Evolutionary conservation across 2,113 vertebrate genomes (phyloP).

Genomic region (Dipodomys merriami): DNA sequence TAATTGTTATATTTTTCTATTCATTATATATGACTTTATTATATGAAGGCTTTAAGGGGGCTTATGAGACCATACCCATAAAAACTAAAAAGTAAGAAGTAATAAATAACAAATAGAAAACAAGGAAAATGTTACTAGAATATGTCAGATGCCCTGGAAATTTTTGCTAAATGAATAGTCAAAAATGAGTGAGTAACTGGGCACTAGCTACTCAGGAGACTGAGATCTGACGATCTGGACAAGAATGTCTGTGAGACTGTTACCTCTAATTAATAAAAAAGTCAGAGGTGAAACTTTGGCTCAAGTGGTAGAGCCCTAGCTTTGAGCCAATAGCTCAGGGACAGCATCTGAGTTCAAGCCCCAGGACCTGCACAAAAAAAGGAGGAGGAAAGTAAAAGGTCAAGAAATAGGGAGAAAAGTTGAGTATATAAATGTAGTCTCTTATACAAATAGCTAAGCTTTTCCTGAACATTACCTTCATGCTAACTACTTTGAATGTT

Average conservation of each 20-base stretch:
- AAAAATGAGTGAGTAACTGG: too few species aligned
- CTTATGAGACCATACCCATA: neutral
- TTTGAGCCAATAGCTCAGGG: too few species aligned
- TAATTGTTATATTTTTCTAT: neutral
- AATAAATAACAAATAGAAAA: neutral
- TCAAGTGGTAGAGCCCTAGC: too few species aligned
- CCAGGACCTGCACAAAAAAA: neutral
- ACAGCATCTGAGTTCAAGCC: too few species aligned
- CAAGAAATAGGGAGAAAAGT: neutral
- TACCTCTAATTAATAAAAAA: too few species aligned
- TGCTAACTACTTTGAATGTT: neutral
- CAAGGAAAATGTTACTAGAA: neutral
- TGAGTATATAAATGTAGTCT: neutral
- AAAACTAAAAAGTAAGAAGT: constrained; percentile 11
- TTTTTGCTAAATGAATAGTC: neutral
- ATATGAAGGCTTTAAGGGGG: neutral
- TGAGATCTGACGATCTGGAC: too few species aligned
- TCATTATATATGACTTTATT: neutral
- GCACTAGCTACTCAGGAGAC: too few species aligned
- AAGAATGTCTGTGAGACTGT: too few species aligned
- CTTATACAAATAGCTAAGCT: neutral
- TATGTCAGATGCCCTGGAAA: neutral
- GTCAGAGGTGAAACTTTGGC: too few species aligned
- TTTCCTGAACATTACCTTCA: neutral
- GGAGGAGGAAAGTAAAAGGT: neutral